Evolutionary conservation across 2,113 vertebrate genomes (phyloP).

Genomic region (Brachyhypopomus gauderio): DNA sequence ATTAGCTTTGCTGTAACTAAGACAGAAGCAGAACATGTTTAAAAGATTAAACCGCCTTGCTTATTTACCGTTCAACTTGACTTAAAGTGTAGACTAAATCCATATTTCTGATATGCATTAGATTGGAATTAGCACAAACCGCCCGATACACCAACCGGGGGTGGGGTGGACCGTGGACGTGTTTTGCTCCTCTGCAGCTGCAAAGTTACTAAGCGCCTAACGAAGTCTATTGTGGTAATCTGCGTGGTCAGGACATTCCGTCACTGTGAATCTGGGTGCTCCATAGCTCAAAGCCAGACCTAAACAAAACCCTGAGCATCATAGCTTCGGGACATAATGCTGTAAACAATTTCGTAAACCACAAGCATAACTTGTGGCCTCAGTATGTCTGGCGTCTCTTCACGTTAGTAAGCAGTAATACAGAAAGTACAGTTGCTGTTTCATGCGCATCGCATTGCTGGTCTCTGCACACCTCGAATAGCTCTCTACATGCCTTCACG

Average conservation of each 20-base stretch:
- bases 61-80: too few species aligned
- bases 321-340: neutral
- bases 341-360: neutral
- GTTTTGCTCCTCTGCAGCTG: slow-evolving; percentile 8
- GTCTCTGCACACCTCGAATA: neutral
- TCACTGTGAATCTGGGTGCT: slow-evolving; percentile 35
- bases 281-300: slow-evolving; percentile 19
- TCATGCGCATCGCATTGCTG: neutral
- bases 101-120: too few species aligned
- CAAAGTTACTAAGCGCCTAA: neutral
- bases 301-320: slow-evolving; percentile 9
- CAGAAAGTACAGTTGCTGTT: too few species aligned
- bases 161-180: neutral
- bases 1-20: too few species aligned
- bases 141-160: too few species aligned
- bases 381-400: too few species aligned
- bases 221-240: slow-evolving; percentile 37
- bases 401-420: neutral
- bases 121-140: too few species aligned
- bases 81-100: too few species aligned
- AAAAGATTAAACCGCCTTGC: too few species aligned
- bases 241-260: slow-evolving; percentile 50
- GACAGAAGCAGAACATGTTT: too few species aligned
- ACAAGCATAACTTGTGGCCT: neutral
- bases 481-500: too few species aligned